Conservation (phyloP, 2,113 vertebrate species). For the Trochalopteron elliotii region DNA sequence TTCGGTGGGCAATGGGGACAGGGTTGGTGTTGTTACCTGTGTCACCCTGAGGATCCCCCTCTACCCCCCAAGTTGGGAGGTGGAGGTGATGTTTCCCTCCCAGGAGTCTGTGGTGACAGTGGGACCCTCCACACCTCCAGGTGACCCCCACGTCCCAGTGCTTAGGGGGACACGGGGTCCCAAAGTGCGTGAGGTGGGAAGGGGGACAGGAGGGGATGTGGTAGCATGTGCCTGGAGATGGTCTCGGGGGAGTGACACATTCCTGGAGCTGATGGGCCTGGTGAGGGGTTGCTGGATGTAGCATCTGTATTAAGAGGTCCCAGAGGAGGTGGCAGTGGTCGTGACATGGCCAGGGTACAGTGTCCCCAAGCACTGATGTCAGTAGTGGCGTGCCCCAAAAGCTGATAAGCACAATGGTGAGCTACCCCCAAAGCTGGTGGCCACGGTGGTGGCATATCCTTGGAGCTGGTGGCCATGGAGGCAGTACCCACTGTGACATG, state of each 20-base stretch:
- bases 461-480: not conserved
- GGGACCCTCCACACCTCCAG: not conserved
- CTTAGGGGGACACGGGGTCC: too few species aligned
- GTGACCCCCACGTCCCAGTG: too few species aligned
- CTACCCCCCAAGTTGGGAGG: not conserved
- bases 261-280: too few species aligned
- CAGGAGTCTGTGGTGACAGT: not conserved
- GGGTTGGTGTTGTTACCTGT: too few species aligned
- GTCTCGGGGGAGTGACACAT: rapidly evolving
- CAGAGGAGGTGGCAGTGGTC: not conserved
- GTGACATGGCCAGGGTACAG: not conserved
- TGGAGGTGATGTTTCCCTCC: not conserved
- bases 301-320: too few species aligned
- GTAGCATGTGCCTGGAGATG: not conserved
- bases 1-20: not conserved
- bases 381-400: not conserved
- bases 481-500: not conserved
- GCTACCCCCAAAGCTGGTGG: not conserved
- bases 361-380: not conserved
- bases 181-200: not conserved
- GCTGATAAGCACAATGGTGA: rapidly evolving
- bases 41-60: too few species aligned
- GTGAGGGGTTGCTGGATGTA: not conserved
- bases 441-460: rapidly evolving
- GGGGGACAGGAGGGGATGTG: not conserved